Percentiles rank a stretch among this genome's conserved stretches.
These are phyloP conservation scores for Percopsis omiscomaycus DNA, from an alignment of 2,797 vertebrate species.

Conservation along the genomic window DNA sequence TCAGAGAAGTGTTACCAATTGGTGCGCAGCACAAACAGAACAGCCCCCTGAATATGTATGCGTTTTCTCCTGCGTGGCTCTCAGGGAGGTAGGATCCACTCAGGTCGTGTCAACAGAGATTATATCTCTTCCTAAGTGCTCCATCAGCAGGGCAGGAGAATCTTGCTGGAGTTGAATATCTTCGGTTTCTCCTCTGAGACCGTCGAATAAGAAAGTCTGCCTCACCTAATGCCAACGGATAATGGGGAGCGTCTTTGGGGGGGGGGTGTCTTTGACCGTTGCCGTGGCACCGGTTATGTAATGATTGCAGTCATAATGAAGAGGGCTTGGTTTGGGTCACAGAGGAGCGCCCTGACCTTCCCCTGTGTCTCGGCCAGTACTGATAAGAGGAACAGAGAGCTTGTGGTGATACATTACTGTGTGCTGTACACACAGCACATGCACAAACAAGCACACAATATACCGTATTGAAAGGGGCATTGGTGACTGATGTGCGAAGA, in stretches of 20 bases:
- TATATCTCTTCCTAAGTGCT: slow-evolving; percentile 36
- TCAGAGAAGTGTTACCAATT: slow-evolving; percentile 35
- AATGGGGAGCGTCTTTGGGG: background rate
- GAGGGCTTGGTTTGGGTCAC: slow-evolving; percentile 28
- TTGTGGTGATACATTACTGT: background rate
- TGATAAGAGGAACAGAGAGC: slow-evolving; percentile 8
- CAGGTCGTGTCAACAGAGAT: slow-evolving; percentile 33
- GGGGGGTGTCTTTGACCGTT: slow-evolving; percentile 8
- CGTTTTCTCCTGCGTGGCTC: slow-evolving; percentile 33
- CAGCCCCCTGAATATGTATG: slow-evolving; percentile 58
- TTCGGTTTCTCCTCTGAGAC: slow-evolving; percentile 28
- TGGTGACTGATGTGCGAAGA: background rate
- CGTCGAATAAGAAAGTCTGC: slow-evolving; percentile 34
- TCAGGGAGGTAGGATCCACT: slow-evolving; percentile 33
- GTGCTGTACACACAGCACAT: background rate
- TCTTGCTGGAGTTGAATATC: slow-evolving; percentile 30
- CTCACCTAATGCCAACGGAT: slow-evolving; percentile 16
- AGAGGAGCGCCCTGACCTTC: slow-evolving; percentile 24
- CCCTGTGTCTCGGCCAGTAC: slow-evolving; percentile 11
- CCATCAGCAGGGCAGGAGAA: slow-evolving; percentile 37
- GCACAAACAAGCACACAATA: background rate
- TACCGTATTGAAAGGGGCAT: too few relatives aligned
- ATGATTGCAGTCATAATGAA: background rate
- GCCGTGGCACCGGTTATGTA: slow-evolving; percentile 24
- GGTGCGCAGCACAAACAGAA: slow-evolving; percentile 21